Conservation (phyloP, 2,113 vertebrate species). For the Clarias gariepinus region DNA sequence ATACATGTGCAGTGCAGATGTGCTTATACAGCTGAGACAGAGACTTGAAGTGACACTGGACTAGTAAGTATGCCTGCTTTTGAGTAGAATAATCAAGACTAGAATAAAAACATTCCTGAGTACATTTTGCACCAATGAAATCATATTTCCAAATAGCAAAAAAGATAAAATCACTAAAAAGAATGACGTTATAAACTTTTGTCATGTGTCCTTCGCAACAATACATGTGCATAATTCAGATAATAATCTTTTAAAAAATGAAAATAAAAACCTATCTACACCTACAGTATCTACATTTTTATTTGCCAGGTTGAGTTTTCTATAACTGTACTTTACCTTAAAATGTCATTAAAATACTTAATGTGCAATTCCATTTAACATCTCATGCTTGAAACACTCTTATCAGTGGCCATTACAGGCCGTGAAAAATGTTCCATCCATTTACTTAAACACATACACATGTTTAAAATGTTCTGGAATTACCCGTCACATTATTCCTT, state of each 20-base stretch:
- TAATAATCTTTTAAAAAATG: background rate
- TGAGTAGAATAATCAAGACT: background rate
- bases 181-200: background rate
- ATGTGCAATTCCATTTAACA: background rate
- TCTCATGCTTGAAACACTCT: background rate
- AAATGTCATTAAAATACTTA: background rate
- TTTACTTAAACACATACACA: background rate
- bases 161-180: background rate
- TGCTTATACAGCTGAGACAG: conserved; percentile 8
- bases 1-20: conserved; percentile 51
- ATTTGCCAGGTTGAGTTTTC: background rate
- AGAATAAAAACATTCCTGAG: background rate
- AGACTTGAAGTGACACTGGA: conserved; percentile 21
- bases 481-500: background rate
- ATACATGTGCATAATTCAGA: background rate
- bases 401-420: background rate
- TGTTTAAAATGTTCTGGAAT: background rate
- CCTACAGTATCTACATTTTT: background rate
- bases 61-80: background rate
- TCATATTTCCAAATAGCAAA: background rate
- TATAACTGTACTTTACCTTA: background rate
- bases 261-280: background rate
- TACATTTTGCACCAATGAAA: background rate
- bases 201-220: background rate
- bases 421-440: background rate